Conservation (phyloP, 2,113 vertebrate genomes). For the Myiozetetes cayanensis region DNA sequence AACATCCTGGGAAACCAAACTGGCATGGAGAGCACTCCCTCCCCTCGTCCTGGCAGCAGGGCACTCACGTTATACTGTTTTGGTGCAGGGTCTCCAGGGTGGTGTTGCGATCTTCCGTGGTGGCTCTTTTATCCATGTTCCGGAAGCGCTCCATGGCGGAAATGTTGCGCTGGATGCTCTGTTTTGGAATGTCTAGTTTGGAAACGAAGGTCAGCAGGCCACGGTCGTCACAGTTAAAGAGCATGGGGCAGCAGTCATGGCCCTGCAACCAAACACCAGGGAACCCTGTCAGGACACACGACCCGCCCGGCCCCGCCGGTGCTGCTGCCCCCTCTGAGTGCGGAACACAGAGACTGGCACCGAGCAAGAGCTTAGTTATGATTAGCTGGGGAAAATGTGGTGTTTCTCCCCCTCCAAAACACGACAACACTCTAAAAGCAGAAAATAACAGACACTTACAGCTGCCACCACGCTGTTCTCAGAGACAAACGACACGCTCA, state of each 20-base stretch:
- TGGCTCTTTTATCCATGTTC: slow-evolving; percentile 99
- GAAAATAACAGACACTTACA: slow-evolving; percentile 77
- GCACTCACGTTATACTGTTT: slow-evolving; percentile 97
- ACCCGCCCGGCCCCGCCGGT: background rate
- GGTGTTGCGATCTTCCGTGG: slow-evolving; percentile 94
- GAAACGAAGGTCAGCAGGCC: slow-evolving; percentile 90
- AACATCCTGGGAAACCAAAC: background rate
- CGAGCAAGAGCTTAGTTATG: background rate
- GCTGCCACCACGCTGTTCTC: slow-evolving; percentile 97
- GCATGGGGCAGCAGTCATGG: slow-evolving; percentile 98
- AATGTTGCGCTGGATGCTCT: slow-evolving; percentile 97
- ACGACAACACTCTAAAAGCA: background rate
- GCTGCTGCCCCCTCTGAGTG: background rate
- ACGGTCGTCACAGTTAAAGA: slow-evolving; percentile 92
- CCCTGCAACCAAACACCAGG: slow-evolving; percentile 73
- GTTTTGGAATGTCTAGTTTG: slow-evolving; percentile 97
- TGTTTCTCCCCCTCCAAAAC: background rate
- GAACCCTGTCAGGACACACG: background rate
- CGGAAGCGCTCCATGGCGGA: slow-evolving; percentile 99
- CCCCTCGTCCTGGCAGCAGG: fast-evolving
- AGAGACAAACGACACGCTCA: slow-evolving; percentile 94
- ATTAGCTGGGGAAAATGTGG: background rate
- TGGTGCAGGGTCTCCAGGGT: slow-evolving; percentile 96
- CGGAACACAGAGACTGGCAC: background rate
- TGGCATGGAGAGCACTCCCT: background rate